phyloP scores from a whole-genome alignment of 2,888 invertebrate genomes.

The Axea sp. region DNA sequence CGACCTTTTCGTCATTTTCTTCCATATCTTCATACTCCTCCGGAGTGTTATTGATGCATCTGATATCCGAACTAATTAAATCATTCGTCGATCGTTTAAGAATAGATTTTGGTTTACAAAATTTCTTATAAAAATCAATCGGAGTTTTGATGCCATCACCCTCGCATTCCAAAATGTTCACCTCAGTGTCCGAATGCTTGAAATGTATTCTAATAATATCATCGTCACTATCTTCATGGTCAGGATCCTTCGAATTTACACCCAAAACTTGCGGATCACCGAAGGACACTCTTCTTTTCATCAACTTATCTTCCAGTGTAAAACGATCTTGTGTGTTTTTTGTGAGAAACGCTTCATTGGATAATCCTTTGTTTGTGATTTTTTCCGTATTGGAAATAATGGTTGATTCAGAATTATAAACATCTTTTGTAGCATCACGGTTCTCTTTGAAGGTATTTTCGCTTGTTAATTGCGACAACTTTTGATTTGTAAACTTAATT shows the following conservation, averaged over 20 bases:
- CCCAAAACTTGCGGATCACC: conserved; percentile 47
- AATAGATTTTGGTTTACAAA: conserved; percentile 73
- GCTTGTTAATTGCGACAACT: conserved; percentile 39
- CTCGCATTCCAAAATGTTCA: conserved; percentile 27
- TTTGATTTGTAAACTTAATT: conserved; percentile 42
- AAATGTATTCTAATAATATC: conserved; percentile 71
- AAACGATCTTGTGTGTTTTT: conserved; percentile 5
- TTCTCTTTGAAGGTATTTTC: conserved; percentile 8
- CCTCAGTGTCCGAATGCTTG: conserved; percentile 66
- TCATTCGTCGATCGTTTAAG: conserved; percentile 71
- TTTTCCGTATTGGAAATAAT: conserved; percentile 19
- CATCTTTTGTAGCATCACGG: conserved; percentile 8
- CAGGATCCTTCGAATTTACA: conserved; percentile 19
- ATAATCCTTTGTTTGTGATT: conserved; percentile 32
- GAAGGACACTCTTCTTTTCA: conserved; percentile 65
- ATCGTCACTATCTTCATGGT: conserved; percentile 60
- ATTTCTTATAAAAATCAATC: conserved; percentile 71
- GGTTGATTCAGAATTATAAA: conserved; percentile 10
- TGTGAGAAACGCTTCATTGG: conserved; percentile 8
- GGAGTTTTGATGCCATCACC: conserved; percentile 68
- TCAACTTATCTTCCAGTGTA: conserved; percentile 2
- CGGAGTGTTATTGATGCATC: not conserved
- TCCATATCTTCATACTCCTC: conserved; percentile 16
- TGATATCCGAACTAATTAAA: conserved; percentile 25
- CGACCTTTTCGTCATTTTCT: not conserved